Evolutionary conservation across 2,888 invertebrate species (phyloP).

Genomic region (Merodon equestris): DNA sequence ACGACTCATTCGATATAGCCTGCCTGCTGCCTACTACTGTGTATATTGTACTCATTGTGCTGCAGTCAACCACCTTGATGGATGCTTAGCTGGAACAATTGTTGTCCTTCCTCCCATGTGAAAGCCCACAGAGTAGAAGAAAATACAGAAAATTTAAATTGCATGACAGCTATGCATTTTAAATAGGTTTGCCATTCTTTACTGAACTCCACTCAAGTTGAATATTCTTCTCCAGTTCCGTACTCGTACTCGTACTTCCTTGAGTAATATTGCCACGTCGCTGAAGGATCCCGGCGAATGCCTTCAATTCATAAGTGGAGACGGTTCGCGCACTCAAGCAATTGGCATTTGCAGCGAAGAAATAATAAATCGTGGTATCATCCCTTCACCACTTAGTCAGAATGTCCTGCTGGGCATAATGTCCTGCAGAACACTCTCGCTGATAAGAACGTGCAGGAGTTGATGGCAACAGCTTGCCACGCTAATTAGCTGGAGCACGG

Average conservation of each 20-base stretch:
- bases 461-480: slow-evolving; percentile 30
- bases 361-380: slow-evolving; percentile 59
- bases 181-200: slow-evolving; percentile 59
- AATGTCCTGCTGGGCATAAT: slow-evolving; percentile 16
- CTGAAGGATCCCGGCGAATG: slow-evolving; percentile 35
- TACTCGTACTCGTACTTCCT: slow-evolving; percentile 16
- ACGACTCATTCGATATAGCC: slow-evolving; percentile 44
- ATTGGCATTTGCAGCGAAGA: slow-evolving; percentile 55
- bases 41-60: slow-evolving; percentile 8
- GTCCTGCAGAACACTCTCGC: slow-evolving; percentile 44
- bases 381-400: slow-evolving; percentile 1
- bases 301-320: slow-evolving; percentile 11
- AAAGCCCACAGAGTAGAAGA: slow-evolving; percentile 1
- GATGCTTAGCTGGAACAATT: slow-evolving; percentile 43
- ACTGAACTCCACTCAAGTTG: slow-evolving; percentile 30
- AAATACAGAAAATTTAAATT: slow-evolving; percentile 54
- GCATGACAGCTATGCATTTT: slow-evolving; percentile 63
- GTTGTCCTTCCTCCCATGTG: slow-evolving; percentile 11
- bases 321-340: slow-evolving; percentile 47
- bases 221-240: slow-evolving; percentile 26
- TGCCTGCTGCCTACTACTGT: slow-evolving; percentile 4
- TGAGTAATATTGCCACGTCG: slow-evolving; percentile 49
- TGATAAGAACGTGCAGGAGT: slow-evolving; percentile 43
- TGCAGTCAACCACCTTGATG: slow-evolving; percentile 35
- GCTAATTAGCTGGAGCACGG: slow-evolving; percentile 58